Conservation (phyloP, 2,113 vertebrate genomes). For the Hydrolagus affinis region DNA sequence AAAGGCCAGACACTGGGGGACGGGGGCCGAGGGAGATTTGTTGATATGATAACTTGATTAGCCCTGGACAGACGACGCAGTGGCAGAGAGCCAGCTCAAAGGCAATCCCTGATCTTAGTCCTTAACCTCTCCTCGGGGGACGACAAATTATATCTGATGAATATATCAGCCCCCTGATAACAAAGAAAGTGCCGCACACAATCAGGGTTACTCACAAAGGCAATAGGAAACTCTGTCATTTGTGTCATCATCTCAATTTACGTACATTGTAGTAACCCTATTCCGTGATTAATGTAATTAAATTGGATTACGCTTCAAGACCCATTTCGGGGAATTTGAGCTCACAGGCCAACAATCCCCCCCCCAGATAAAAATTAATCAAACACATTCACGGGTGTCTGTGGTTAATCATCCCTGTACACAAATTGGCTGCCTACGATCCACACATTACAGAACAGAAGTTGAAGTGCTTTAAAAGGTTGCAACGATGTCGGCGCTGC, state of each 20-base stretch:
- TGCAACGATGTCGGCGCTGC: too few relatives aligned
- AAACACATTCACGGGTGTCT: too few relatives aligned
- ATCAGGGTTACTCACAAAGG: not conserved
- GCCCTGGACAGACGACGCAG: slow-evolving; percentile 60
- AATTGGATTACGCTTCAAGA: not conserved
- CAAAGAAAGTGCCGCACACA: not conserved
- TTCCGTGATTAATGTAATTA: not conserved
- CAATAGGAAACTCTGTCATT: not conserved
- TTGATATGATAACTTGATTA: slow-evolving; percentile 93
- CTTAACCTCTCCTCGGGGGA: slow-evolving; percentile 78
- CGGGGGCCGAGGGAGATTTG: slow-evolving; percentile 59
- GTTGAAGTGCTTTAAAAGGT: too few relatives aligned
- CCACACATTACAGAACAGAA: too few relatives aligned
- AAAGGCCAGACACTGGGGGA: slow-evolving; percentile 56
- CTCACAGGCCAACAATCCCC: too few relatives aligned
- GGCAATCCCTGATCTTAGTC: slow-evolving; percentile 61
- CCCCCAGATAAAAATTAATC: too few relatives aligned
- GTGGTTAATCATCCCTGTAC: too few relatives aligned
- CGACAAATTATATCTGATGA: slow-evolving; percentile 55
- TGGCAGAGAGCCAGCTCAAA: slow-evolving; percentile 55
- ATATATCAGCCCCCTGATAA: not conserved
- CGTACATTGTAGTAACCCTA: not conserved
- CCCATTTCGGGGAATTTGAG: too few relatives aligned
- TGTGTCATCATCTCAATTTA: not conserved
- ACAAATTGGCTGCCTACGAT: too few relatives aligned